Evolutionary conservation across 1,140 invertebrate species (phyloP).

Genomic region (Leptestheria dahalacensis): DNA sequence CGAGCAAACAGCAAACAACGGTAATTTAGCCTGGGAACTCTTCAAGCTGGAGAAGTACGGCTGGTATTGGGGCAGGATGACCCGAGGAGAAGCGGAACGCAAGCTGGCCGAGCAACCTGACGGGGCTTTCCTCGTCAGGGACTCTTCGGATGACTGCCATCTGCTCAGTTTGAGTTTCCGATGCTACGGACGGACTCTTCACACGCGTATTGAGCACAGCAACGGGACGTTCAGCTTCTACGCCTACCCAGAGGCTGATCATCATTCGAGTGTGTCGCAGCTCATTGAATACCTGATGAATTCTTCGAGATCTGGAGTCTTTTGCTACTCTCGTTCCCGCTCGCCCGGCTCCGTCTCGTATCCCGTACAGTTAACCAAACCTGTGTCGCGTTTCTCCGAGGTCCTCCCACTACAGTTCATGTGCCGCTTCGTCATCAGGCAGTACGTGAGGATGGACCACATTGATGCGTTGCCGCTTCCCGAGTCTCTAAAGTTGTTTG

Average conservation of each 20-base stretch:
- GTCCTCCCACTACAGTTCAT: constrained; percentile 56
- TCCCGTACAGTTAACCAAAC: constrained; percentile 56
- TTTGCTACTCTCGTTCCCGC: constrained; percentile 48
- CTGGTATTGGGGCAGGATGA: constrained; percentile 51
- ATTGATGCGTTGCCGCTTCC: constrained; percentile 56
- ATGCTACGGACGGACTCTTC: constrained; percentile 52
- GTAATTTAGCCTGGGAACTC: constrained; percentile 31
- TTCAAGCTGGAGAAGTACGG: constrained; percentile 41
- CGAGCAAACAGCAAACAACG: neutral
- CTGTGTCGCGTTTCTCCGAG: constrained; percentile 55
- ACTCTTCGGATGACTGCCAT: constrained; percentile 53
- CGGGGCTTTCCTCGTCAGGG: constrained; percentile 59
- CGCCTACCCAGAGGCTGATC: constrained; percentile 43
- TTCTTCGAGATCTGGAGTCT: constrained; percentile 48
- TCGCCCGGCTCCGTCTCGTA: constrained; percentile 48
- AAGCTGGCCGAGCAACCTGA: constrained; percentile 51
- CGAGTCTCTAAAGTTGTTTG: constrained; percentile 44
- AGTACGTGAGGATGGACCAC: constrained; percentile 50
- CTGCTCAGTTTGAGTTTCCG: constrained; percentile 54
- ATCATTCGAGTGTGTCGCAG: constrained; percentile 48
- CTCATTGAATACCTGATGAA: constrained; percentile 53
- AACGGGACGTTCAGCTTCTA: constrained; percentile 49
- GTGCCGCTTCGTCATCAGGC: constrained; percentile 58
- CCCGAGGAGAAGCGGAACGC: constrained; percentile 41
- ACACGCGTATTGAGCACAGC: constrained; percentile 50